Evolutionary conservation across 2,797 vertebrate species (phyloP), one percentile per base, ranked within the genome.

Genomic region (Danio tinwini): DNA sequence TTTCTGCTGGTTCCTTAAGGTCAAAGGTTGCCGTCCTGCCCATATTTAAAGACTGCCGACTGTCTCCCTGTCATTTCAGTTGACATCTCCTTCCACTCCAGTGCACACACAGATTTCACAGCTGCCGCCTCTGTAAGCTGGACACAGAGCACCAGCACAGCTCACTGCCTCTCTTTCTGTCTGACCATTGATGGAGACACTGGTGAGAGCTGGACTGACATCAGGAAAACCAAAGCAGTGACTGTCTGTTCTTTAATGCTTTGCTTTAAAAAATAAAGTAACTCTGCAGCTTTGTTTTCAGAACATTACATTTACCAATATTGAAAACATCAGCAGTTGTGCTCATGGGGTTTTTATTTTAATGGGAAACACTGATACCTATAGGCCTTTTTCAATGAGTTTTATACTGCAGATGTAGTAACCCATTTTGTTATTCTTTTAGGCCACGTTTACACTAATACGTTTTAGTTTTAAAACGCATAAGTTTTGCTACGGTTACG

Each of bases 91-190:
- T 90, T 91, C 81, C 88, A 83, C 86, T 88, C 74, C 85, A 73
- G 81, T 86, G 86, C 86, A 84, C 83, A 85, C 86, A 87, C 74
- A 44, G 80, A 90, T 90, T 88, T 88, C 88, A 91, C 88, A 90
- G 89, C 87, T 87, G 86, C 88, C 88, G 89, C 74, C 77, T 69
- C 52, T 80, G 80, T 53, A 83, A 86, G 86, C 42, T 79, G 72
- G 61, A 71, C 61, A 65, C 42, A 44, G 83, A 78, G 47, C 69
- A 44, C 69, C 72, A 50, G 62, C 80, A 76, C 50, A 70, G 62
- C 53, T 80, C 62, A 70, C 64, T 53, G 70, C 67, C 44, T 72
- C 50, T 5, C 52, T 81, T 67, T 82, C 49, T 44, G 62, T 1
- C 40, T 29, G 65, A 47, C 29, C 83, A 76, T 62, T 65, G 64